phyloP scores from a whole-genome alignment of 2,113 vertebrate species.

The Lamprotornis superbus region DNA sequence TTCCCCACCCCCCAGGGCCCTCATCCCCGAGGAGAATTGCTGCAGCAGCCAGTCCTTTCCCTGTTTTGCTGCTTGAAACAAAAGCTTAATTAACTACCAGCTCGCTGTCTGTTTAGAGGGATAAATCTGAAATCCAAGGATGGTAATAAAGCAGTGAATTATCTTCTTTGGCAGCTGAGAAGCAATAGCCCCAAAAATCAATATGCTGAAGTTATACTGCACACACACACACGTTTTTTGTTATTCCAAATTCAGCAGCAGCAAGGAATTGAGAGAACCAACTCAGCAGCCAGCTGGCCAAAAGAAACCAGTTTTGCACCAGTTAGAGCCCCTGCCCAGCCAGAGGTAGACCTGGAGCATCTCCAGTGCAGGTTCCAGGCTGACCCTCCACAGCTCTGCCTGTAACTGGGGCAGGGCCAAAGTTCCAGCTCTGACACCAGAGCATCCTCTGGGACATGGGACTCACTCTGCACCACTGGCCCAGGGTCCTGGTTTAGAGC shows the following conservation, averaged over 20 bases:
- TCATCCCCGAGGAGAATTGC: background rate
- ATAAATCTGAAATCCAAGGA: conserved; percentile 45
- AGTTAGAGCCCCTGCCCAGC: background rate
- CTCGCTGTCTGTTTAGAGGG: conserved; percentile 41
- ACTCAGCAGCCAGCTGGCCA: background rate
- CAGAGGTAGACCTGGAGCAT: background rate
- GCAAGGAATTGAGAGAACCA: background rate
- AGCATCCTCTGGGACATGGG: background rate
- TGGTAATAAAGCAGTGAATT: conserved; percentile 56
- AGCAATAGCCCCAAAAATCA: conserved; percentile 37
- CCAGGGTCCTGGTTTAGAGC: background rate
- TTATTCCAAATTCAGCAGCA: background rate
- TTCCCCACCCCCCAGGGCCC: background rate
- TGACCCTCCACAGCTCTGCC: background rate
- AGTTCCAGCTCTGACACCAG: fast-evolving
- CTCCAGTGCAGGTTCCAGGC: fast-evolving
- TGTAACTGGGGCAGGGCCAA: fast-evolving
- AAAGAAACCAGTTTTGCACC: background rate
- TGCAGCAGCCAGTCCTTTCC: background rate
- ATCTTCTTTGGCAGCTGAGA: background rate
- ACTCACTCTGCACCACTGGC: background rate
- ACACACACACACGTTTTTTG: background rate
- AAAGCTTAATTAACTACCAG: conserved; percentile 60
- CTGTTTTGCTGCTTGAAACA: conserved; percentile 6
- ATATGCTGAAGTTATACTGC: background rate